These are phyloP conservation scores for Ciconia stormi DNA, from an alignment of 2,113 vertebrate genomes.

Conservation along the genomic window DNA sequence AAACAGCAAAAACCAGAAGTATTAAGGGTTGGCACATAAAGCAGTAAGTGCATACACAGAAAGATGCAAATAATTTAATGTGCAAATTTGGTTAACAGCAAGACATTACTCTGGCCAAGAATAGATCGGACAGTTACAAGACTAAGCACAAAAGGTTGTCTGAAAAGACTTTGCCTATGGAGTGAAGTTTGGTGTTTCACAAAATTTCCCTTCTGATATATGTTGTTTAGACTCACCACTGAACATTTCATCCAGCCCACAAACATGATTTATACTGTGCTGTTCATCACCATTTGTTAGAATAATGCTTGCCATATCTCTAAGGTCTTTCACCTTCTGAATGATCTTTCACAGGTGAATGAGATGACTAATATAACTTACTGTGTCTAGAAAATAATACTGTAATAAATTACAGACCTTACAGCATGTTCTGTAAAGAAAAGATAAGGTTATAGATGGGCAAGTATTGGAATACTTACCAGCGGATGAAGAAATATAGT, in stretches of 20 bases:
- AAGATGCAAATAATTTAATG: neutral
- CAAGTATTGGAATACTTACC: neutral
- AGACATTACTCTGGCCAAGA: neutral
- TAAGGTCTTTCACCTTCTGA: conserved; percentile 62
- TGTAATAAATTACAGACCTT: conserved; percentile 53
- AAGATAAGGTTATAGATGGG: neutral
- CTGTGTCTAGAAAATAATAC: conserved; percentile 48
- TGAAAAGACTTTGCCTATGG: conserved; percentile 17
- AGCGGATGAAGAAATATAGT: neutral
- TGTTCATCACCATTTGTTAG: conserved; percentile 59
- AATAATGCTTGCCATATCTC: conserved; percentile 39
- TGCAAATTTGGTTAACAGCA: neutral
- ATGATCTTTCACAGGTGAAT: conserved; percentile 63
- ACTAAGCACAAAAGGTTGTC: neutral
- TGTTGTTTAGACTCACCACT: conserved; percentile 43
- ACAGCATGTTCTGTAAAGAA: neutral
- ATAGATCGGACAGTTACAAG: neutral
- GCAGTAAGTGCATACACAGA: neutral
- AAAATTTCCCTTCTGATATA: conserved; percentile 54
- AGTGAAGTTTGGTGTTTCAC: conserved; percentile 45
- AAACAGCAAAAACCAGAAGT: neutral
- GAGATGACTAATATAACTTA: conserved; percentile 53
- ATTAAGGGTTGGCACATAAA: neutral
- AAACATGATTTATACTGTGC: conserved; percentile 60
- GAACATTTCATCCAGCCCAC: conserved; percentile 30